Evolutionary conservation across 2,888 invertebrate species (phyloP), one percentile per base, ranked within the genome.

Genomic region (Sphinx pinastri): DNA sequence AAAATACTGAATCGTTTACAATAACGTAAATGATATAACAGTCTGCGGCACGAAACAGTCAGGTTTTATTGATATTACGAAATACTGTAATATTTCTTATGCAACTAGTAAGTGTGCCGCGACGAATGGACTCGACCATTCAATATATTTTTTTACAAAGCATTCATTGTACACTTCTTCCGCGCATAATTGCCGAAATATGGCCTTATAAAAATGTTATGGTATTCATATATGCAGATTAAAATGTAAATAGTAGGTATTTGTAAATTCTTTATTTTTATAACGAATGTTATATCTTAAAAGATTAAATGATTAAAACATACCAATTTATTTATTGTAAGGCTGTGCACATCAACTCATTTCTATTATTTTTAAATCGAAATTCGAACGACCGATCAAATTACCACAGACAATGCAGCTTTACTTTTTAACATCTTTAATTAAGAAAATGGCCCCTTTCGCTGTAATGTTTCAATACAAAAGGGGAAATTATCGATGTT

Each of bases 21-120:
- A 60, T 12, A 25, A 63, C 19, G 63, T 19, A 60, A 38, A 63
- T 63, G 63, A 63, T 49, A 63, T 63, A 63, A 63, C 63, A 6
- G 12, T 19, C 19, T 19, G 63, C 16, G 38, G 38, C 6, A 5
- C 12, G 19, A 19, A 49, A 16, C 63, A 47, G 45, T 60, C 60
- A 11, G 49, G 49, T 13, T 60, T 60, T 63, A 63, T 63, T 63
- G 63, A 63, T 49, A 63, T 63, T 63, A 63, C 63, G 63, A 63
- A 63, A 63, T 63, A 63, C 16, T 49, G 19, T 47, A 63, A 63
- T 49, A 63, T 47, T 49, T 49, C 19, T 63, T 63, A 63, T 63
- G 63, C 47, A 63, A 63, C 19, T 19, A 7, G 49, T 47, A 16
- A 47, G 12, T 63, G 63, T 63, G 63, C 63, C 63, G 63, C 63